Base-by-base conservation (phyloP, 2,888 invertebrate species). In the Clepsis dumicolana region DNA sequence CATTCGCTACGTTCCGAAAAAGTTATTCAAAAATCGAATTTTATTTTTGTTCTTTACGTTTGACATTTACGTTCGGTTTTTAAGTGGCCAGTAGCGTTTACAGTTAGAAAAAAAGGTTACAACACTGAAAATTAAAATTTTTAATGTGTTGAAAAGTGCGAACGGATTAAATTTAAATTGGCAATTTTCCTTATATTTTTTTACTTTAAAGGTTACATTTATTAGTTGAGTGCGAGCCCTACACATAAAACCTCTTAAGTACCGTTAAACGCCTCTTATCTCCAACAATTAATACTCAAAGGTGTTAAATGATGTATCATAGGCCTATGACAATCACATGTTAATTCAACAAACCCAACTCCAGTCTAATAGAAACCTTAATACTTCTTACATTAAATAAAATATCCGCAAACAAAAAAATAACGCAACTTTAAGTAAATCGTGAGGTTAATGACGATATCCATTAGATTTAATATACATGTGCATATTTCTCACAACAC, bases 271-370 rank as follows among this genome's bases (percentile, higher is more conserved):
- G 77, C 79, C 76, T 84, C 80, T 85, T 86, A 86, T 85, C 80
- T 72, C 69, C 74, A 73, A 74, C 80, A 86, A 87, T 87, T 85
- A 80, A 79, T 77, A 77, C 73, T 75, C 65, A 70, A 78, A 76
- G 67, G 79, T 83, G 87, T 81, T 86, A 87, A 87, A 83, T 86
- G 87, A 81, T 80, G 84, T 83, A 86, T 83, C 78, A 76, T 79
- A 78, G 75, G 77, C 80, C 80, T 81, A 83, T 85, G 83, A 84
- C 88, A 84, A 84, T 84, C 77, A 74, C 75, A 85, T 87, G 90
- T 88, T 89, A 90, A 90, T 90, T 90, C 86, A 86, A 88, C 83
- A 75, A 80, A 82, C 86, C 84, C 84, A 84, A 83, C 74, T 50
- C 12, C 32, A 21, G 38, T 41, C 41, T 27, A 63, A 41, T 52